These are phyloP conservation scores for Sula dactylatra DNA, from an alignment of 2,113 vertebrate species.

Conservation along the genomic window DNA sequence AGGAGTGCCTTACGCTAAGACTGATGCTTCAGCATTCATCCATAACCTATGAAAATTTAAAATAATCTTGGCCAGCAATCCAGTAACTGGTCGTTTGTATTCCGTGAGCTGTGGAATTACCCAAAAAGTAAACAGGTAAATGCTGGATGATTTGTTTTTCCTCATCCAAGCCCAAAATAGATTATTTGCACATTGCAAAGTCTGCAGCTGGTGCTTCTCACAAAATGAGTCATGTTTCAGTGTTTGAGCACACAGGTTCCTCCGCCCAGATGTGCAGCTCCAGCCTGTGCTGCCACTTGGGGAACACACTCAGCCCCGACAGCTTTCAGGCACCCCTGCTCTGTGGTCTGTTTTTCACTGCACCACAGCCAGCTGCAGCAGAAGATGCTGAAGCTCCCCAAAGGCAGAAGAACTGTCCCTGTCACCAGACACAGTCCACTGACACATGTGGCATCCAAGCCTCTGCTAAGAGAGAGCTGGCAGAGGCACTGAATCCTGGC, in stretches of 20 bases:
- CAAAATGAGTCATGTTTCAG: background rate
- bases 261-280: background rate
- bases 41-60: background rate
- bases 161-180: background rate
- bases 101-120: background rate
- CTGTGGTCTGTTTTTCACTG: background rate
- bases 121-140: background rate
- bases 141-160: background rate
- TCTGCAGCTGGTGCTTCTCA: background rate
- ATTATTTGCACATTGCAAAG: background rate
- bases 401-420: background rate
- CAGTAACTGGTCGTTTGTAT: background rate
- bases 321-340: background rate
- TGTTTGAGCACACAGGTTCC: background rate
- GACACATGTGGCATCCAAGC: background rate
- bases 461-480: background rate
- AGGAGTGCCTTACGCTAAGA: background rate
- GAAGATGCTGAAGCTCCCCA: background rate
- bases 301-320: fast-evolving
- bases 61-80: background rate
- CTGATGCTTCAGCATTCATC: background rate
- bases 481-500: background rate
- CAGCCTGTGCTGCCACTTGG: background rate
- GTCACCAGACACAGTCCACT: background rate
- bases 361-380: background rate